Base-by-base conservation (phyloP, 2,888 invertebrate genomes). In the Entomobrya proxima region DNA sequence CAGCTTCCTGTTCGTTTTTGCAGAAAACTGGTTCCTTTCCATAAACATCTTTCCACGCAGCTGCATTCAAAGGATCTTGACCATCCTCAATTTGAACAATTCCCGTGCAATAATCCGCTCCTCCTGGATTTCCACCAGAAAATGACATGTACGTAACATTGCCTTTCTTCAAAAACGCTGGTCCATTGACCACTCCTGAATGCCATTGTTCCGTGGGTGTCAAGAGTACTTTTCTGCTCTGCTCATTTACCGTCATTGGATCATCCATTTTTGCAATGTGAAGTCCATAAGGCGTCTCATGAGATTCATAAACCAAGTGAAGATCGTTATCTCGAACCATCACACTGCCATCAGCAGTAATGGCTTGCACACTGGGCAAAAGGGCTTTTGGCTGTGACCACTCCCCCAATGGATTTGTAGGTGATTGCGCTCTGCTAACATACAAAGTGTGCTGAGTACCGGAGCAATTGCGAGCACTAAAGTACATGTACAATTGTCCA, bases 61-160 rank as follows among this genome's bases (percentile, higher is more conserved):
- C 21, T 32, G 69, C 37, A 5, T 44, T n/a, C 67, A 83, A 21
- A 11, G 83, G 83, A 32, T 67, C 55, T 32, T 61, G 15, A 24
- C 30, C 75, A 37, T 30, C 50, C 13, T n/a, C 35, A 35, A 88
- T 88, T 27, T 64, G 52, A 86, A 86, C 86, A 35, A 88, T 27
- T 0, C 84, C n/a, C n/a, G n/a, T n/a, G n/a, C n/a, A n/a, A n/a
- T n/a, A n/a, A n/a, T n/a, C n/a, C n/a, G n/a, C n/a, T n/a, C 84
- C 80, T 50, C 72, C 75, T 18, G 83, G 58, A 24, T 52, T 79
- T 24, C 83, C 67, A n/a, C 72, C 88, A 44, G 86, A 85, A 67
- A 77, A 88, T 18, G 81, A 75, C 35, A 83, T 30, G 30, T 35
- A 74, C 1, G 75, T 61, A 2, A 30, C 75, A 15, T 40, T 55